These are phyloP conservation scores for Scomberomorus guttatus DNA, from an alignment of 2,797 vertebrate genomes.

Conservation along the genomic window DNA sequence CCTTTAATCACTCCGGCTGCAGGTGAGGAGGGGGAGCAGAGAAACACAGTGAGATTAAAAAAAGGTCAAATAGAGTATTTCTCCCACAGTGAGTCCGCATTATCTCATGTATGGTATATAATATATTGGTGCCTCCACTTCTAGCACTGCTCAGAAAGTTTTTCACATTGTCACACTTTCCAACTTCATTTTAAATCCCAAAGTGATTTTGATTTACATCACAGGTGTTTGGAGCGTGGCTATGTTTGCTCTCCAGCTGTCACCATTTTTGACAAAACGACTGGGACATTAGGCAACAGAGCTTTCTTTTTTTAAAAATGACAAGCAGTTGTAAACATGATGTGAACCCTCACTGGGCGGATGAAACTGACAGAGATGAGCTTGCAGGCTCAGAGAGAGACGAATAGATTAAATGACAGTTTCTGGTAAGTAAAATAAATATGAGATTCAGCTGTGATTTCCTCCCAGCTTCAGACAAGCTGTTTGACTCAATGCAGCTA, in stretches of 20 bases:
- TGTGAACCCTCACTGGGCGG: conserved; percentile 35
- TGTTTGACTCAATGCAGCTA: neutral
- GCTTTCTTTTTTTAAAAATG: conserved; percentile 1
- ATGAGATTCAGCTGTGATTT: neutral
- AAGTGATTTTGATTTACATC: neutral
- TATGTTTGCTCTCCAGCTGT: conserved; percentile 32
- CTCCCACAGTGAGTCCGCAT: neutral
- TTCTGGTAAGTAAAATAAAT: neutral
- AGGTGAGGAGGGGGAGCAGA: neutral
- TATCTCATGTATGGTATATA: neutral
- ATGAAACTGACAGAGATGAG: conserved; percentile 21
- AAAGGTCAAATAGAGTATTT: neutral
- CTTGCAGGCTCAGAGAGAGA: neutral
- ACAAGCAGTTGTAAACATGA: conserved; percentile 32
- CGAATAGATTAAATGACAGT: neutral
- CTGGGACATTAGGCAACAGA: conserved; percentile 6
- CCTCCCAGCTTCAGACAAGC: neutral
- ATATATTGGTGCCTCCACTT: no score
- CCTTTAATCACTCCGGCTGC: conserved; percentile 3
- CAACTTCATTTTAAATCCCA: neutral
- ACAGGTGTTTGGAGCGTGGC: conserved; percentile 4
- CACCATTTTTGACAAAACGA: conserved; percentile 39
- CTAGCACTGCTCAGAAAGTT: neutral
- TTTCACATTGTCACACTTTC: neutral
- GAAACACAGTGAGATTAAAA: neutral